phyloP scores from a whole-genome alignment of 2,888 invertebrate species.

The Electrophaes corylata region DNA sequence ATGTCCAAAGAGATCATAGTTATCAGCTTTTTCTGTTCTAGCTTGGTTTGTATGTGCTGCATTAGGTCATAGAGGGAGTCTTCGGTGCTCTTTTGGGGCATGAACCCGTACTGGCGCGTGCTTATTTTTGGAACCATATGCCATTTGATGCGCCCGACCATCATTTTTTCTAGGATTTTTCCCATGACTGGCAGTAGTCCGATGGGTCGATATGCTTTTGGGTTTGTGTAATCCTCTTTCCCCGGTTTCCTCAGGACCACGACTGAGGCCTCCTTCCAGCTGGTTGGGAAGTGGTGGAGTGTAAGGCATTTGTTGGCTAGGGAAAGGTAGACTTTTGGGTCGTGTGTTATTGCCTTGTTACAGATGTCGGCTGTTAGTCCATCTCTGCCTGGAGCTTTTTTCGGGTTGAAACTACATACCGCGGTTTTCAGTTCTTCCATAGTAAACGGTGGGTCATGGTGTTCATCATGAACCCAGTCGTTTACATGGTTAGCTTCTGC shows the following conservation, averaged over 20 bases:
- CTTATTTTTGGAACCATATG: constrained; percentile 4
- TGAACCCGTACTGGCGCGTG: constrained; percentile 10
- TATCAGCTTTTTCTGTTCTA: neutral
- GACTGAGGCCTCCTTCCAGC: constrained; percentile 19
- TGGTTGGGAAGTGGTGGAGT: constrained; percentile 29
- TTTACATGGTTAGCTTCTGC: constrained; percentile 12
- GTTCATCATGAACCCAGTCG: neutral
- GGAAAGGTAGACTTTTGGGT: constrained; percentile 16
- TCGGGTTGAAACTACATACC: constrained; percentile 26
- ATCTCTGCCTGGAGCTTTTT: constrained; percentile 33
- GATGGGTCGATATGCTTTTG: constrained; percentile 40
- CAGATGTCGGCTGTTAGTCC: constrained; percentile 18
- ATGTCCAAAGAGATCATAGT: neutral
- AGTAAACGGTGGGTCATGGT: constrained; percentile 35
- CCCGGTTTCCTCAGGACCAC: constrained; percentile 6
- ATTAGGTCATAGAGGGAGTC: constrained; percentile 10
- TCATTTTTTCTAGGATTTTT: constrained; percentile 21
- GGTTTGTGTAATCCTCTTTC: constrained; percentile 14
- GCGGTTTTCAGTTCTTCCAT: constrained; percentile 17
- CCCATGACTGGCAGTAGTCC: constrained; percentile 38
- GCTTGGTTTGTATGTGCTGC: too few species aligned
- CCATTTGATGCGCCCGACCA: neutral
- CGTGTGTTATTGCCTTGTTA: constrained; percentile 29
- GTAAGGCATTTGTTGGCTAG: constrained; percentile 34
- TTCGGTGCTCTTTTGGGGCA: constrained; percentile 13